Percentiles rank a stretch among this genome's conserved stretches.
phyloP scores from a whole-genome alignment of 1,140 invertebrate genomes.

The Reticulitermes speratus region DNA sequence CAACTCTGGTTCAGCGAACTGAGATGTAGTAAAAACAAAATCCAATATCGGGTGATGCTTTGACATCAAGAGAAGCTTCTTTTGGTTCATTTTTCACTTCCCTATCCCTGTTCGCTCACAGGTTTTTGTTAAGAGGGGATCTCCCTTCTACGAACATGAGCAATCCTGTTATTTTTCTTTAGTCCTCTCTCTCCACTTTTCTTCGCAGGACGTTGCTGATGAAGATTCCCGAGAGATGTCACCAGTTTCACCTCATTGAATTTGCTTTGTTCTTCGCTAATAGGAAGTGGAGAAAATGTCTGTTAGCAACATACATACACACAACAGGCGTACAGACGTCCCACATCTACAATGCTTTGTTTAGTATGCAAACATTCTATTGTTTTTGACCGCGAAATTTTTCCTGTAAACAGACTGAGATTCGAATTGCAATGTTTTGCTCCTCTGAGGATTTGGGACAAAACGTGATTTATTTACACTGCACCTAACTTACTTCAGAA shows the following conservation, averaged over 20 bases:
- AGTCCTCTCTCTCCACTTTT: background rate
- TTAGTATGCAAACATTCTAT: too few species aligned
- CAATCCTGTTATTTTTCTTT: background rate
- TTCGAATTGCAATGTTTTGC: too few species aligned
- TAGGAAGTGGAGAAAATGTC: background rate
- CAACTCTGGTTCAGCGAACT: background rate
- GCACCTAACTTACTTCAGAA: too few species aligned
- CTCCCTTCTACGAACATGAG: background rate
- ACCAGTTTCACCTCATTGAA: background rate
- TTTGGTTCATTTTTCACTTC: conserved; percentile 11
- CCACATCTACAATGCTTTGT: too few species aligned
- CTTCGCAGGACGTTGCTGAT: background rate
- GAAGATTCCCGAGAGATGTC: background rate
- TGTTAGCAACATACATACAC: too few species aligned
- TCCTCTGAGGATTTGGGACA: too few species aligned
- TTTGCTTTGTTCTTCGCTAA: background rate
- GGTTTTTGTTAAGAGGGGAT: background rate
- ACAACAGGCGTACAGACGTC: too few species aligned
- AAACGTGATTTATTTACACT: too few species aligned
- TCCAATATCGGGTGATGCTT: background rate
- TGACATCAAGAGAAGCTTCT: conserved; percentile 8
- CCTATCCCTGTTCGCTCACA: background rate
- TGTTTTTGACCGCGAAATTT: too few species aligned
- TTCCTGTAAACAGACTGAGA: too few species aligned
- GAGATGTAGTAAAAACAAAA: background rate